Conservation (phyloP, 2,888 invertebrate species). For the Pachycephus smyrnensis region DNA sequence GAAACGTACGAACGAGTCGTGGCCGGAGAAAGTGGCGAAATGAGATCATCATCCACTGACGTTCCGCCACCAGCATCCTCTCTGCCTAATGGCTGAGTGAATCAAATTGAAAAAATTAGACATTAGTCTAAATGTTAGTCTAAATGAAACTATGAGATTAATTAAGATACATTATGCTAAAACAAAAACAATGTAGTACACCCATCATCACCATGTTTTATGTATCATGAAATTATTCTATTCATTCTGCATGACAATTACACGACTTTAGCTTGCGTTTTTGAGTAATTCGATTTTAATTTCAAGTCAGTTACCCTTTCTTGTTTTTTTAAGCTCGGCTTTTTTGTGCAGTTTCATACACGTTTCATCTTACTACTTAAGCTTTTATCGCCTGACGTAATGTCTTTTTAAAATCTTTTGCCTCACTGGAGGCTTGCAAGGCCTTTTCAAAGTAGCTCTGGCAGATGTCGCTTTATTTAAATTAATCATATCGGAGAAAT, state of each 20-base stretch:
- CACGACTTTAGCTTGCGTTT: background rate
- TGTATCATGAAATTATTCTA: background rate
- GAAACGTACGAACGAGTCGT: slow-evolving; percentile 18
- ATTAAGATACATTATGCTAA: background rate
- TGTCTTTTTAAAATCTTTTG: background rate
- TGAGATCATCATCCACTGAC: slow-evolving; percentile 55
- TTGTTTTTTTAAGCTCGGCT: background rate
- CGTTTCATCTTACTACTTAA: background rate
- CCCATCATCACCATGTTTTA: background rate
- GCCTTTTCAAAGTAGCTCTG: background rate
- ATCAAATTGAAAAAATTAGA: slow-evolving; percentile 43
- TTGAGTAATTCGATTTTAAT: background rate
- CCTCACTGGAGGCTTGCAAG: background rate
- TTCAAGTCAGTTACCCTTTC: background rate
- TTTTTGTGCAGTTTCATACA: background rate
- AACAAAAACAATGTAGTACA: background rate
- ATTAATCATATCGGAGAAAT: background rate
- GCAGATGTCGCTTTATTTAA: background rate
- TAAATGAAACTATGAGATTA: background rate
- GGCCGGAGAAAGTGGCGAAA: slow-evolving; percentile 38
- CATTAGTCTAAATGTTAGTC: slow-evolving; percentile 27
- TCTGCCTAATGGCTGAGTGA: slow-evolving; percentile 52
- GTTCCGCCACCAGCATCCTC: slow-evolving; percentile 56
- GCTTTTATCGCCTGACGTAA: background rate
- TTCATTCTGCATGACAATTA: background rate